Conservation (phyloP, 2,113 vertebrate species). For the Psittacula cyanocephala region DNA sequence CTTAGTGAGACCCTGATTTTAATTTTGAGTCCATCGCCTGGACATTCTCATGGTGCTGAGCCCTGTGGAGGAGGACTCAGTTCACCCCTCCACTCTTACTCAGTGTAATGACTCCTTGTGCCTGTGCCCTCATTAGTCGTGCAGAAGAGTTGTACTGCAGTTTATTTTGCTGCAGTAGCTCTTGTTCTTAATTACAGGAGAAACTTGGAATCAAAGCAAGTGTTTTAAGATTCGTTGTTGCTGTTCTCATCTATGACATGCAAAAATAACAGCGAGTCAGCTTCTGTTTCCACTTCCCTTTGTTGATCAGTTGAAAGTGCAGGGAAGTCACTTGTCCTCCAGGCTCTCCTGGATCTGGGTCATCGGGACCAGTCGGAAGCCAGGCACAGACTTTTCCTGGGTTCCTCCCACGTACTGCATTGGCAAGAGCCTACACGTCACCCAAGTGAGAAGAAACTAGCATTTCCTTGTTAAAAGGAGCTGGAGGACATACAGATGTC, state of each 20-base stretch:
- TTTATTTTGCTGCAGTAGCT: background rate
- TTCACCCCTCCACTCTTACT: background rate
- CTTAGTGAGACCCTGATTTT: background rate
- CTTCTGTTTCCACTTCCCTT: background rate
- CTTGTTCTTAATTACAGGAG: conserved; percentile 6
- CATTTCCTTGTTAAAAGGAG: background rate
- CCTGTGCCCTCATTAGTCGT: background rate
- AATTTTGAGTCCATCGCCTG: background rate
- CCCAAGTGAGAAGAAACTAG: background rate
- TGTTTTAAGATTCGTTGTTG: background rate
- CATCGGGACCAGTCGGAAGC: background rate
- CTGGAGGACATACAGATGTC: background rate
- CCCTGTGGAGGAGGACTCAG: background rate
- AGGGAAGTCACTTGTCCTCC: background rate
- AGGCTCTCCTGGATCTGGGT: background rate
- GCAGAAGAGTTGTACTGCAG: background rate
- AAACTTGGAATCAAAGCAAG: background rate
- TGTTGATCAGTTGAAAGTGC: background rate
- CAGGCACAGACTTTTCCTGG: background rate
- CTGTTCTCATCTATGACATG: background rate
- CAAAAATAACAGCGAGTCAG: background rate
- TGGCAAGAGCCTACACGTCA: background rate
- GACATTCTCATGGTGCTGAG: background rate
- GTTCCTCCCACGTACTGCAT: background rate
- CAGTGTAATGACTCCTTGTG: background rate